A percentile compares a stretch with the other conserved stretches of the same genome.
Evolutionary conservation across 2,888 invertebrate species (phyloP).

Genomic region (Xestia c-nigrum): DNA sequence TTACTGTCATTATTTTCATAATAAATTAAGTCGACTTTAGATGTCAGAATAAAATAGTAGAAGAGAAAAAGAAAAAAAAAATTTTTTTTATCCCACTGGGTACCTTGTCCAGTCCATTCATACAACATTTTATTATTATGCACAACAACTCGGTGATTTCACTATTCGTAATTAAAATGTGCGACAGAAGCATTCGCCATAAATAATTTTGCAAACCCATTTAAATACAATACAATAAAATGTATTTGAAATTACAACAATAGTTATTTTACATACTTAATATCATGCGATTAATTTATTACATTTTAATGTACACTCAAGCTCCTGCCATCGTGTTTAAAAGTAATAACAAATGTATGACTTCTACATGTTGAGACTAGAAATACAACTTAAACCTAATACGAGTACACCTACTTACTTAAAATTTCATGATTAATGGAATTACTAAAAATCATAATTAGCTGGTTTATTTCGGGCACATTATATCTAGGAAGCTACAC

Average conservation of each 20-base stretch:
- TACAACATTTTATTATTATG: constrained; percentile 61
- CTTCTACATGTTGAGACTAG: constrained; percentile 87
- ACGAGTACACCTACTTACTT: constrained; percentile 64
- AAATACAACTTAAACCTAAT: constrained; percentile 82
- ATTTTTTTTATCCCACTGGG: constrained; percentile 27
- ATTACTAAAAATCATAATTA: constrained; percentile 69
- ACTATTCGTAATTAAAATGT: constrained; percentile 81
- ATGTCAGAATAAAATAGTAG: neutral
- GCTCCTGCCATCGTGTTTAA: constrained; percentile 58
- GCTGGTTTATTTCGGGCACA: constrained; percentile 75
- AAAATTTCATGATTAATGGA: constrained; percentile 72
- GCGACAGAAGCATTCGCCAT: constrained; percentile 82
- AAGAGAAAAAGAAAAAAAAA: neutral
- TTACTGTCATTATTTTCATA: neutral
- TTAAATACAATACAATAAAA: constrained; percentile 67
- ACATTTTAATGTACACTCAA: constrained; percentile 54
- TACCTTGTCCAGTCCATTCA: constrained; percentile 62
- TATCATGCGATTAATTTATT: constrained; percentile 61
- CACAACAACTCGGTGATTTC: constrained; percentile 75
- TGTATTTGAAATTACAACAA: constrained; percentile 70
- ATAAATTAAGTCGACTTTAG: neutral
- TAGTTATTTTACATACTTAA: constrained; percentile 61
- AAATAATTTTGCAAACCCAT: constrained; percentile 74
- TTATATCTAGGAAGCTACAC: constrained; percentile 59
- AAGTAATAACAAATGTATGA: constrained; percentile 82